Evolutionary conservation across 2,888 invertebrate genomes (phyloP), one percentile per base, ranked within the genome.

Genomic region (Pediacus dermestoides): DNA sequence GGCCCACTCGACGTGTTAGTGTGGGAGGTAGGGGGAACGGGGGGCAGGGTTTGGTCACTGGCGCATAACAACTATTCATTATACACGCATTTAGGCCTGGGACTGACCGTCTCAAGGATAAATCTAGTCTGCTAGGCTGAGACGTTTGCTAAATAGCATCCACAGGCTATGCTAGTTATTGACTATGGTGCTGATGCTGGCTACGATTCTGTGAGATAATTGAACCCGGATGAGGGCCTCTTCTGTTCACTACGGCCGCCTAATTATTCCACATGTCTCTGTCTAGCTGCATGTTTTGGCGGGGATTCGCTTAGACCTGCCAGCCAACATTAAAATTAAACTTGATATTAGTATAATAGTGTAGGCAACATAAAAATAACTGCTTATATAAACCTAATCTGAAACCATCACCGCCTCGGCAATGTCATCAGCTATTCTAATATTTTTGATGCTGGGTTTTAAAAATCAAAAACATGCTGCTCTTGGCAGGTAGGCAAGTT

Each of bases 81-180:
- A 63, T 63, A 59, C 60, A 63, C 63, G 63, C 63, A 63, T 63
- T 63, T 63, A 50, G 61, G 58, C n/a, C 59, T 46, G 59, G 58
- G 63, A 61, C 63, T 63, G 64, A 62, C 64, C 64, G 66, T 66
- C 66, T 66, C 66, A 66, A 66, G 66, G 66, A 63, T 64, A 61
- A 55, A 50, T 60, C 60, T 61, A 62, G 57, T 59, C 60, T 58
- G 55, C 51, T 59, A 61, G 59, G 57, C 47, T 52, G 48, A n/a
- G n/a, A n/a, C n/a, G n/a, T n/a, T n/a, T n/a, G n/a, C n/a, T n/a
- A n/a, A n/a, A n/a, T n/a, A n/a, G n/a, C n/a, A n/a, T n/a, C n/a
- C n/a, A n/a, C n/a, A n/a, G n/a, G n/a, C n/a, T n/a, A n/a, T n/a
- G n/a, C n/a, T n/a, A n/a, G n/a, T n/a, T n/a, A n/a, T n/a, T n/a